Evolutionary conservation across 2,888 invertebrate genomes (phyloP).

Genomic region (Apamea sordens): DNA sequence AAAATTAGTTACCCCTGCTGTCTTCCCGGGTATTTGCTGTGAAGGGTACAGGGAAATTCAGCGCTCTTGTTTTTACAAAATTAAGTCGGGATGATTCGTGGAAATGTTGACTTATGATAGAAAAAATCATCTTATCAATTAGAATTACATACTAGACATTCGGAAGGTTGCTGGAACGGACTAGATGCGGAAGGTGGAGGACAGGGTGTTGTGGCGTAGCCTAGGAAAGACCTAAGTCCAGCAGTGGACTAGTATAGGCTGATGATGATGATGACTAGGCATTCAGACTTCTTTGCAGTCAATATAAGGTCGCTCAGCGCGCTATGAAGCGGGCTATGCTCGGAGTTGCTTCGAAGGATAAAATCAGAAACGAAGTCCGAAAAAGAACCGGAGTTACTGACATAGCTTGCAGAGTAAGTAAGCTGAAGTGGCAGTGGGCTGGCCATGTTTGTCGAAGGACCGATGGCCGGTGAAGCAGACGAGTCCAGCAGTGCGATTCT

Average conservation of each 20-base stretch:
- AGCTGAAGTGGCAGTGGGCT: background rate
- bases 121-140: background rate
- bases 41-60: background rate
- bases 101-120: background rate
- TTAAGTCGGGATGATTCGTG: background rate
- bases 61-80: background rate
- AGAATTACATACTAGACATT: background rate
- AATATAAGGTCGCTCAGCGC: background rate
- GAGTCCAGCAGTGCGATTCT: no score
- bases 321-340: no score
- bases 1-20: conserved; percentile 38
- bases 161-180: no score
- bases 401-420: background rate
- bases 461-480: no score
- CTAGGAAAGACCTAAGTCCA: no score
- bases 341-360: no score
- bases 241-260: no score
- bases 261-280: background rate
- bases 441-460: background rate
- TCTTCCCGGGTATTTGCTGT: conserved; percentile 18
- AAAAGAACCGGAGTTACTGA: background rate
- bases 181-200: no score
- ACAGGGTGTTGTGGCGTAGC: no score
- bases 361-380: background rate
- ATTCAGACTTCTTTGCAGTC: background rate